Evolutionary conservation across 2,113 vertebrate genomes (phyloP).

Genomic region (Myiopsitta monachus): DNA sequence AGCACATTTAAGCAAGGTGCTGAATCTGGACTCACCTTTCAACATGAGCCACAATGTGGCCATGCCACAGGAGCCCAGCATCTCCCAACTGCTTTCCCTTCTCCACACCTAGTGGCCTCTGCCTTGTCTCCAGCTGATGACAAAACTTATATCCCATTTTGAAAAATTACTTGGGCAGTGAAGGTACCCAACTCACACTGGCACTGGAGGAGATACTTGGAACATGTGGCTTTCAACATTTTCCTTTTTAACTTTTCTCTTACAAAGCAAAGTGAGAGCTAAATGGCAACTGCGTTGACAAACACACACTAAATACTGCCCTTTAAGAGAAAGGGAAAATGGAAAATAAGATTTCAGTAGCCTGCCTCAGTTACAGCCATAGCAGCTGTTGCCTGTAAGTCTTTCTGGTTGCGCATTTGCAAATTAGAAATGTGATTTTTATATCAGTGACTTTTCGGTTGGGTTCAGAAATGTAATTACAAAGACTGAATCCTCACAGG

Average conservation of each 20-base stretch:
- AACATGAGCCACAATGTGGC: neutral
- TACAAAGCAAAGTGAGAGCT: neutral
- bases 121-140: neutral
- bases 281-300: neutral
- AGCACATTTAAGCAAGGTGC: neutral
- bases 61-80: rapidly evolving
- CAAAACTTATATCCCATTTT: neutral
- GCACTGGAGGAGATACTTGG: neutral
- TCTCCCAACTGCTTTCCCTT: neutral
- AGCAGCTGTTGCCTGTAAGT: neutral
- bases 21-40: neutral
- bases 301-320: neutral
- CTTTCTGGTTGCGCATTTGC: neutral
- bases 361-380: neutral
- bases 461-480: neutral
- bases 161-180: neutral
- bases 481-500: neutral
- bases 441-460: neutral
- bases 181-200: neutral
- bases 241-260: neutral
- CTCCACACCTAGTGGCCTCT: neutral
- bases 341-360: neutral
- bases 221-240: neutral
- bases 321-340: neutral
- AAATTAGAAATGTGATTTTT: neutral